Percentiles rank a stretch among this genome's conserved stretches.
Evolutionary conservation across 2,797 vertebrate species (phyloP).

Genomic region (Poecilia picta): DNA sequence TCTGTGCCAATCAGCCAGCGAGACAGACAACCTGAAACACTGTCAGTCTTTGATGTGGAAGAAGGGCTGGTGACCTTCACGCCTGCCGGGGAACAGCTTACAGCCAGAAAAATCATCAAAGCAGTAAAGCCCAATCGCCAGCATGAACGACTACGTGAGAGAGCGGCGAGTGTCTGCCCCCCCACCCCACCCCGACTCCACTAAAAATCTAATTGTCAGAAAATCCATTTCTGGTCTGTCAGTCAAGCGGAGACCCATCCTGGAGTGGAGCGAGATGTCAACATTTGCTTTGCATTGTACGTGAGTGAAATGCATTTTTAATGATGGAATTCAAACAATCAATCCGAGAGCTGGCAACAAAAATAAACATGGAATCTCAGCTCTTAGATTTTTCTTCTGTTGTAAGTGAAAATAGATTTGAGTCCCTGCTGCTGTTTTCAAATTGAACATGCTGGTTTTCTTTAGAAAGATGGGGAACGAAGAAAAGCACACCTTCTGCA

Average conservation of each 20-base stretch:
- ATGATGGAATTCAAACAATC: slow-evolving; percentile 53
- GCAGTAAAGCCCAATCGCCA: slow-evolving; percentile 24
- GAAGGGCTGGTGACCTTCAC: slow-evolving; percentile 63
- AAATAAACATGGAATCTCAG: slow-evolving; percentile 34
- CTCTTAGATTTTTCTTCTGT: slow-evolving; percentile 21
- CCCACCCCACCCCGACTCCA: neutral
- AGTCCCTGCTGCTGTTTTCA: slow-evolving; percentile 24
- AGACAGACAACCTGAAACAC: slow-evolving; percentile 33
- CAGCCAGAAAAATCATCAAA: slow-evolving; percentile 56
- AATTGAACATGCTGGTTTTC: slow-evolving; percentile 28
- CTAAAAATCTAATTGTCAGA: slow-evolving; percentile 56
- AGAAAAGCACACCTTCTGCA: neutral
- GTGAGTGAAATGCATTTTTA: slow-evolving; percentile 54
- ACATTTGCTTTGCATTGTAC: slow-evolving; percentile 51
- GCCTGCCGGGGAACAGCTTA: slow-evolving; percentile 30
- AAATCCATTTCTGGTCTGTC: slow-evolving; percentile 60
- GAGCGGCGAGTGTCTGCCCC: slow-evolving; percentile 11
- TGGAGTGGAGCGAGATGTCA: slow-evolving; percentile 44
- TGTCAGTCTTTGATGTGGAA: slow-evolving; percentile 44
- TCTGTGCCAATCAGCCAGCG: slow-evolving; percentile 43
- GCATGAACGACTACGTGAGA: slow-evolving; percentile 26
- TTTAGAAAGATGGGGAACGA: slow-evolving; percentile 24
- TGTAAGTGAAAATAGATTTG: slow-evolving; percentile 37
- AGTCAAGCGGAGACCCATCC: slow-evolving; percentile 43
- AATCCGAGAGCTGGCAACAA: slow-evolving; percentile 35